A percentile compares a stretch with the other conserved stretches of the same genome.
Evolutionary conservation across 2,113 vertebrate species (phyloP).

Genomic region (Crocuta crocuta): DNA sequence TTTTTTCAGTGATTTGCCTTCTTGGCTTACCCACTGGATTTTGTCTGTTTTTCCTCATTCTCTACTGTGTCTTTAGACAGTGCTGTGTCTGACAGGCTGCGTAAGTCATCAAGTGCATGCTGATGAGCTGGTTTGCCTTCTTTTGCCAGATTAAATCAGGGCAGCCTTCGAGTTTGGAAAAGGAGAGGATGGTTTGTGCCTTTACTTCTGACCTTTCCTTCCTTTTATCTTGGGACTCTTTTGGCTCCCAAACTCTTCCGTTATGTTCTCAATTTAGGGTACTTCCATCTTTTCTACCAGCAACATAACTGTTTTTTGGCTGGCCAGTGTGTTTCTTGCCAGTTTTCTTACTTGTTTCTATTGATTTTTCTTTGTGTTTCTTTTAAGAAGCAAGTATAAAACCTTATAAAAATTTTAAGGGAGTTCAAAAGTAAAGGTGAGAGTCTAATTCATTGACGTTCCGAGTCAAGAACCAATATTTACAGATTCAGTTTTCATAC

Average conservation of each 20-base stretch:
- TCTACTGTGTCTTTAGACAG: slow-evolving; percentile 50
- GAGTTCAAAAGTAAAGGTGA: background rate
- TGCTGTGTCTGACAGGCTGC: slow-evolving; percentile 66
- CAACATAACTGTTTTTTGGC: background rate
- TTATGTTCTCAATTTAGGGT: background rate
- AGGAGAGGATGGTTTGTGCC: background rate
- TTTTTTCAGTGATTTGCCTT: slow-evolving; percentile 63
- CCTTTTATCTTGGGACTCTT: slow-evolving; percentile 39
- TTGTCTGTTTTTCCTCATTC: slow-evolving; percentile 74
- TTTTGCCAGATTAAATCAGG: slow-evolving; percentile 75
- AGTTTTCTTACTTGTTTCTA: slow-evolving; percentile 37
- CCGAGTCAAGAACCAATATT: slow-evolving; percentile 45
- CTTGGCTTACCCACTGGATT: slow-evolving; percentile 56
- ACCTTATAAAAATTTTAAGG: background rate
- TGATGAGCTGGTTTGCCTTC: slow-evolving; percentile 74
- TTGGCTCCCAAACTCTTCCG: background rate
- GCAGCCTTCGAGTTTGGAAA: slow-evolving; percentile 47
- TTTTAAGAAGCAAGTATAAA: slow-evolving; percentile 57
- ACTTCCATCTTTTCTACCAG: slow-evolving; percentile 6
- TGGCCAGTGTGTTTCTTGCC: background rate
- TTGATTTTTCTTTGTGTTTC: slow-evolving; percentile 49
- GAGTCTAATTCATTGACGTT: slow-evolving; percentile 4
- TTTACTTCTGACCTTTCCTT: background rate
- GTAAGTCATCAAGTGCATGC: slow-evolving; percentile 70
- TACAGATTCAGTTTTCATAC: slow-evolving; percentile 53